A percentile compares a stretch with the other conserved stretches of the same genome.
phyloP scores from a whole-genome alignment of 2,797 vertebrate genomes.

The Lagodon rhomboides region DNA sequence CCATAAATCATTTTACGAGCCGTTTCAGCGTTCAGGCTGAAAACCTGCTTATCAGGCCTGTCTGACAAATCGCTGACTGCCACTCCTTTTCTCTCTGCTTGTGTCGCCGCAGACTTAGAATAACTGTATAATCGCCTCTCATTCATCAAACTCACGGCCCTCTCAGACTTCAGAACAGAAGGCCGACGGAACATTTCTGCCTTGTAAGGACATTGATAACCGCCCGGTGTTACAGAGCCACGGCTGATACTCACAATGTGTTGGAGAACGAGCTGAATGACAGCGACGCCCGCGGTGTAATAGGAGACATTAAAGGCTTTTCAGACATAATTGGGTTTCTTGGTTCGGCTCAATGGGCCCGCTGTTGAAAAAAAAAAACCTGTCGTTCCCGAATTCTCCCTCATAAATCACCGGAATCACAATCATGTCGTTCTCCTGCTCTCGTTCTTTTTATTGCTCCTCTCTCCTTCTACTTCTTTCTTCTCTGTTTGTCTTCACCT shows the following conservation, averaged over 20 bases:
- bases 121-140: constrained; percentile 36
- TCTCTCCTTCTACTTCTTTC: not conserved
- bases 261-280: constrained; percentile 56
- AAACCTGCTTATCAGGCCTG: not conserved
- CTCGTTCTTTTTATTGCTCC: constrained; percentile 1
- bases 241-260: constrained; percentile 40
- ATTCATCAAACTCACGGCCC: constrained; percentile 41
- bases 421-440: constrained; percentile 13
- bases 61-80: constrained; percentile 26
- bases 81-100: constrained; percentile 3
- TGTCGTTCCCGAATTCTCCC: constrained; percentile 32
- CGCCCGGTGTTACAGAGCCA: constrained; percentile 7
- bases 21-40: not conserved
- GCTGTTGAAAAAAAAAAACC: constrained; percentile 13
- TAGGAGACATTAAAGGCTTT: constrained; percentile 63
- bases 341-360: constrained; percentile 36
- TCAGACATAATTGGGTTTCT: constrained; percentile 68
- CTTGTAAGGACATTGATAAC: constrained; percentile 43
- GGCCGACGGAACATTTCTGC: constrained; percentile 21
- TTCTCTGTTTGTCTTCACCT: not conserved
- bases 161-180: constrained; percentile 19
- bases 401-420: constrained; percentile 62
- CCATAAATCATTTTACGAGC: constrained; percentile 5
- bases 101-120: constrained; percentile 18
- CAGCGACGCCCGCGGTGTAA: constrained; percentile 40